Evolutionary conservation across 2,888 invertebrate species (phyloP).

Genomic region (Cybosia mesomella): DNA sequence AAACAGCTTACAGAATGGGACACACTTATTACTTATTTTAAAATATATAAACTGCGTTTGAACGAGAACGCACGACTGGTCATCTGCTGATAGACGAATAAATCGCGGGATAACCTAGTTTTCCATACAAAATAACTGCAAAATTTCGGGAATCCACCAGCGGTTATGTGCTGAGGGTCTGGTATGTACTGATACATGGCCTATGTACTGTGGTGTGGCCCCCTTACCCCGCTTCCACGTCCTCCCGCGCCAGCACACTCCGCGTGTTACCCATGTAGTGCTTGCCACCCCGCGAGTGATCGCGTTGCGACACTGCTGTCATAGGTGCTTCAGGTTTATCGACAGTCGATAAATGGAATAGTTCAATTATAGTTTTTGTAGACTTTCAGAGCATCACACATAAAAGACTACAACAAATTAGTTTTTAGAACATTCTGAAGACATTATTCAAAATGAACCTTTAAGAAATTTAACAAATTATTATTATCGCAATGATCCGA

Average conservation of each 20-base stretch:
- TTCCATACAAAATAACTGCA: conserved; percentile 86
- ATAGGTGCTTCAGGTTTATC: conserved; percentile 59
- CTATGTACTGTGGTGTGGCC: conserved; percentile 76
- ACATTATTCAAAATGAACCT: too few species aligned
- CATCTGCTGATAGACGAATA: conserved; percentile 65
- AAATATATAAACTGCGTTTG: conserved; percentile 28
- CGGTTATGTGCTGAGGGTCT: conserved; percentile 74
- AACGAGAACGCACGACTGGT: conserved; percentile 35
- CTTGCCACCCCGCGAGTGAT: conserved; percentile 79
- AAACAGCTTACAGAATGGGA: not conserved
- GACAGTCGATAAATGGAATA: conserved; percentile 64
- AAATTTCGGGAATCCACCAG: conserved; percentile 82
- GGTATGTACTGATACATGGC: conserved; percentile 82
- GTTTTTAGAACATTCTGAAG: not conserved
- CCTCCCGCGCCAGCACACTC: conserved; percentile 59
- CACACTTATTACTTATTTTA: too few species aligned
- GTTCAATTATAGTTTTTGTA: not conserved
- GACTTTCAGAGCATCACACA: too few species aligned
- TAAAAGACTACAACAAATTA: not conserved
- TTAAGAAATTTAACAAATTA: too few species aligned
- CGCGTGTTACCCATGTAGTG: conserved; percentile 74
- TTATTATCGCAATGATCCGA: too few species aligned
- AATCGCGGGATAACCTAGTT: conserved; percentile 85
- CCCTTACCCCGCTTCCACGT: conserved; percentile 61
- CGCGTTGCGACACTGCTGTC: conserved; percentile 63